Base-by-base conservation (phyloP, 1,140 invertebrate species). In the Ostrea denselamellosa region DNA sequence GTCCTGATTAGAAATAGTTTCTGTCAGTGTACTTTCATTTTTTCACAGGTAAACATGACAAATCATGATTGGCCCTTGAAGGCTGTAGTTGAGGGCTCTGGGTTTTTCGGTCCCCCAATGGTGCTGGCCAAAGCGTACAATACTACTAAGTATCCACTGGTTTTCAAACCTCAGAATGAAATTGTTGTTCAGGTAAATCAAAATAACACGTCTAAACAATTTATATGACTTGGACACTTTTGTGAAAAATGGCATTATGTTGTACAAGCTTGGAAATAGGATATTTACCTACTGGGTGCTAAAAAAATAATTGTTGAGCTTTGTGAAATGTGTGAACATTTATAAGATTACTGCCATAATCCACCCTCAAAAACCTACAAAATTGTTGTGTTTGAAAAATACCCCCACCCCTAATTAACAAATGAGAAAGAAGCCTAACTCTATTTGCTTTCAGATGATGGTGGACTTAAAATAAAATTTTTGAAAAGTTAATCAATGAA, bases 21-120 rank as follows among this genome's bases (percentile, higher is more conserved):
- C 34, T 44, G 34, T 44, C 34, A 44, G 34, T 44, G 34, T 44
- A 44, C 5, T 44, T 44, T 44, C 34, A 44, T 44, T 5, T 4
- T 25, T 52, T 90, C 87, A 12, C 91, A 95, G 94, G 89, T 94
- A 7, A 95, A 95, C 85, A 91, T 92, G 88, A 94, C 93, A 19
- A 93, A 93, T 68, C 88, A 92, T 90, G 93, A 94, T 85, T 95
- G 94, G 94, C 91, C 90, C 0, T 85, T 95, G 44, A 87, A 89
- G 22, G 93, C 94, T 2, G 77, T 68, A 10, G 93, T 95, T 52
- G 89, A 91, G 17, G 94, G 94, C 8, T 88, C 88, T n/a, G 92
- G 92, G 1, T 95, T 95, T 90, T 87, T 83, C 68, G 94, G 94
- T n/a, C 94, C 94, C 34, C 62, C 86, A 0, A 88, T 87, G 22